Conservation (phyloP, 2,113 vertebrate species). For the Empidonax alnorum region DNA sequence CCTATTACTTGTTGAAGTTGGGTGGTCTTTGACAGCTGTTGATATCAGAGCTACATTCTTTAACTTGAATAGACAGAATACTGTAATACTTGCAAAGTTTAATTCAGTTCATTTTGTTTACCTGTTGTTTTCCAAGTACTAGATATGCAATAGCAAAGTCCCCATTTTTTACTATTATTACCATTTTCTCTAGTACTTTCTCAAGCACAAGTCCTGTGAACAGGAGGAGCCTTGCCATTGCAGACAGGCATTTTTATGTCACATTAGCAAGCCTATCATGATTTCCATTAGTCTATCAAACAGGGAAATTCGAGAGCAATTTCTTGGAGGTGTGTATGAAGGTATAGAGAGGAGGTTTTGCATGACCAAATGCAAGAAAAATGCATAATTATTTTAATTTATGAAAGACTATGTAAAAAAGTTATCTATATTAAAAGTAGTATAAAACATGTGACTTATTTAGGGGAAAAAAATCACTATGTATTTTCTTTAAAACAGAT, state of each 20-base stretch:
- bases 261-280: background rate
- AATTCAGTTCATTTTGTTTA: background rate
- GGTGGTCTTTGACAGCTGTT: background rate
- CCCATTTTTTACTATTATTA: background rate
- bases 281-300: background rate
- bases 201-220: background rate
- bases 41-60: background rate
- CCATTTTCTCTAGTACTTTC: background rate
- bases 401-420: background rate
- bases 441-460: background rate
- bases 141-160: background rate
- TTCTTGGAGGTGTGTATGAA: background rate
- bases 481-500: conserved; percentile 65
- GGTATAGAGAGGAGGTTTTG: background rate
- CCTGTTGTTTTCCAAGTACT: background rate
- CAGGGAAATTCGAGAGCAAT: background rate
- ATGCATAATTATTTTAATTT: background rate
- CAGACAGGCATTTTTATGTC: background rate
- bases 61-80: background rate
- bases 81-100: background rate
- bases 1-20: background rate
- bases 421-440: background rate
- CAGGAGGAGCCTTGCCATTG: background rate
- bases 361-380: background rate
- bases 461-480: background rate